Base-by-base conservation (phyloP, 2,113 vertebrate genomes). In the Madoqua kirkii region DNA sequence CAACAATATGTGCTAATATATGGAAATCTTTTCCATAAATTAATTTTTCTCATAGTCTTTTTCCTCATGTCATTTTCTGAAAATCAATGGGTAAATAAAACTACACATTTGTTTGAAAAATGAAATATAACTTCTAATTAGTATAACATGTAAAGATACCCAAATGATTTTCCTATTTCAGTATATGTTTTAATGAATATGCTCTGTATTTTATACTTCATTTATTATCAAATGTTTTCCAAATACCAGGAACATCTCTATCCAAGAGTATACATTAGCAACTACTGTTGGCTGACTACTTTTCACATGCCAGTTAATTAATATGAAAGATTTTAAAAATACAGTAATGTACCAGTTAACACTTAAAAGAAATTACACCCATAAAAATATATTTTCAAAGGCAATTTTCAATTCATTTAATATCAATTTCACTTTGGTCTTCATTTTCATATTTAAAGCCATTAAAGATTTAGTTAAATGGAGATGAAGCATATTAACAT, bases 61-160 rank as follows among this genome's bases (percentile, higher is more conserved):
- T 87, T 55, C 36, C 52, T 91, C 9, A 86, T 64, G 12, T 23
- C 16, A 50, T 87, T 93, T 89, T 93, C 29, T 95, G 23, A 96
- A 93, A 95, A 74, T 83, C 23, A 50, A 48, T 54, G 2, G 2
- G 57, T 59, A 87, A 74, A 50, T 81, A 59, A 89, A 91, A 6
- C 4, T 50, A 86, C 31, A 60, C 11, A 52, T 57, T 95, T 40
- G 14, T 84, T 78, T 84, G 13, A 12, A 87, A 93, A 93, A 40
- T 84, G 25, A 96, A 91, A 91, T 85, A 36, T n/a, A 81, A 91
- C 23, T 95, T 55, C 36, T 64, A 78, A 64, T 82, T 93, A 95
- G 36, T 87, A 71, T 1, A 82, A 93, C 83, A 94, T 88, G 74
- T 16, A 94, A 92, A 86, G 62, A 36, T 71, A 60, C 1, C n/a